Percentiles rank a stretch among this genome's conserved stretches.
phyloP scores from a whole-genome alignment of 2,888 invertebrate genomes.

The Drosophila atripex region DNA sequence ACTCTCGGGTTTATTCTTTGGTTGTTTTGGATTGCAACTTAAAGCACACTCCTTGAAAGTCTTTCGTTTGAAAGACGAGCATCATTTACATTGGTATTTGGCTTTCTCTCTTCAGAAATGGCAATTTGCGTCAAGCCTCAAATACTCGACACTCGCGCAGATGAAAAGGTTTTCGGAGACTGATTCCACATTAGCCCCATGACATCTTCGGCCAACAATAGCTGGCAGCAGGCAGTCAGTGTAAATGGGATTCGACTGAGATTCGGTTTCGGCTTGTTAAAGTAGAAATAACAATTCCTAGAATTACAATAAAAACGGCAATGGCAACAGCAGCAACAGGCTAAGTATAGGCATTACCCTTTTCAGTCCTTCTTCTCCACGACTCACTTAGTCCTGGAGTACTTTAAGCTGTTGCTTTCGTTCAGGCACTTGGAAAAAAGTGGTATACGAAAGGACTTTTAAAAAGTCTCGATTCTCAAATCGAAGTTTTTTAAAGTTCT shows the following conservation, averaged over 20 bases:
- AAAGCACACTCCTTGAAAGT: conserved; percentile 16
- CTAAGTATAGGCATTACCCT: conserved; percentile 70
- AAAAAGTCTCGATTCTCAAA: not conserved
- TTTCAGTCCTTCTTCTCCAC: conserved; percentile 35
- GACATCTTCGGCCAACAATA: conserved; percentile 61
- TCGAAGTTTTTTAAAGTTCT: not conserved
- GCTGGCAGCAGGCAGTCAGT: not conserved
- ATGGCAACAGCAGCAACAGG: conserved; percentile 57
- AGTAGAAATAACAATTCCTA: conserved; percentile 74
- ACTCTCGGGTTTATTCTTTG: conserved; percentile 2
- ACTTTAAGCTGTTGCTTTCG: conserved; percentile 65
- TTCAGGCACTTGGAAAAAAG: conserved; percentile 4
- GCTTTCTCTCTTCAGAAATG: conserved; percentile 33
- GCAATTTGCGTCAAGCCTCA: conserved; percentile 71
- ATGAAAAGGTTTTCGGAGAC: conserved; percentile 14
- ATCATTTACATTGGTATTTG: conserved; percentile 29
- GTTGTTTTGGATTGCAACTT: conserved; percentile 5
- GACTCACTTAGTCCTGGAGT: conserved; percentile 29
- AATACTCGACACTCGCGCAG: conserved; percentile 48
- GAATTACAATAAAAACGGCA: conserved; percentile 76
- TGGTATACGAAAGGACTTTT: not conserved
- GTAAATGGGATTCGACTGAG: conserved; percentile 46
- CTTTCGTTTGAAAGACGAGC: conserved; percentile 33
- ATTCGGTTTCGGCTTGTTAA: conserved; percentile 74
- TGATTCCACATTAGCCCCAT: conserved; percentile 69